phyloP scores from a whole-genome alignment of 2,797 vertebrate genomes.

The Galaxias olidus region DNA sequence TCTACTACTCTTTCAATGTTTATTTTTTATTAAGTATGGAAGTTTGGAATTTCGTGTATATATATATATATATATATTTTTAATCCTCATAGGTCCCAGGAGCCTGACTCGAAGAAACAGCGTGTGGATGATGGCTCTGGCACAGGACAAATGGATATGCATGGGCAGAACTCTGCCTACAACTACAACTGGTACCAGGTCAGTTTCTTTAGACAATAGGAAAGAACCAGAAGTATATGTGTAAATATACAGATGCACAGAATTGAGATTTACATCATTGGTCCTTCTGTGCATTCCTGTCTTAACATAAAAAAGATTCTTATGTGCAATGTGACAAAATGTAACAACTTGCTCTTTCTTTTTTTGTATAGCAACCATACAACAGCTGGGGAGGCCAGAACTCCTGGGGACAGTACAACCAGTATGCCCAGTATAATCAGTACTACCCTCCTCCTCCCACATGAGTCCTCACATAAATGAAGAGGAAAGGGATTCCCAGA shows the following conservation, averaged over 20 bases:
- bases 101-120: constrained; percentile 89
- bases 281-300: no score
- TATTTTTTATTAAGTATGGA: not conserved
- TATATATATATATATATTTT: not conserved
- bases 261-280: not conserved
- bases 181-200: constrained; percentile 99
- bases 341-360: not conserved
- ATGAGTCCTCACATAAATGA: constrained; percentile 68
- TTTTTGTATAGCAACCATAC: constrained; percentile 73
- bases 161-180: constrained; percentile 87
- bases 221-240: not conserved
- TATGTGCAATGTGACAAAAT: no score
- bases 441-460: constrained; percentile 95
- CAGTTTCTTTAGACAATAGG: constrained; percentile 28
- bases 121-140: constrained; percentile 80
- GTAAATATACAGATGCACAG: not conserved
- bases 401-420: constrained; percentile 87
- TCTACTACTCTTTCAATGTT: no score
- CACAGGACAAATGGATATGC: constrained; percentile 81
- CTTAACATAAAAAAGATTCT: no score
- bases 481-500: constrained; percentile 33
- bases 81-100: constrained; percentile 78
- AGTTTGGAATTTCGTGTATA: not conserved
- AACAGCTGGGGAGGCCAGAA: constrained; percentile 85
- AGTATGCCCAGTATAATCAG: constrained; percentile 87